Base-by-base conservation (phyloP, 2,888 invertebrate genomes). In the Euproctis similis region DNA sequence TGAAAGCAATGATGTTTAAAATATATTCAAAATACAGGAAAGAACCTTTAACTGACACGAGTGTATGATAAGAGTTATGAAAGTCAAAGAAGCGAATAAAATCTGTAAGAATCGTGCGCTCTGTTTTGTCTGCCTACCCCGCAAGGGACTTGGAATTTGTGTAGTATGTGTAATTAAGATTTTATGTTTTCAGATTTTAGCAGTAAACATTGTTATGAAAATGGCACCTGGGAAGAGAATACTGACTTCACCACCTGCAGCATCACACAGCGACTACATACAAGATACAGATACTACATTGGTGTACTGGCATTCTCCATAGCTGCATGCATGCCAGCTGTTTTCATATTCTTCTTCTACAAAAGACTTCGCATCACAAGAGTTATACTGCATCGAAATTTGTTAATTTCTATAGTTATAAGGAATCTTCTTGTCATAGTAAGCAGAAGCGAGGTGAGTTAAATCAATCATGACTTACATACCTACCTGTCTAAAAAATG, bases 161-260 rank as follows among this genome's bases (percentile, higher is more conserved):
- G n/a, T n/a, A n/a, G n/a, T n/a, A n/a, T n/a, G n/a, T n/a, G n/a
- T n/a, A n/a, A n/a, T n/a, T n/a, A n/a, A n/a, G n/a, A n/a, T n/a
- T n/a, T n/a, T n/a, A n/a, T n/a, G 5, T 24, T 45, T 53, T 2
- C 51, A 89, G 90, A 88, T 60, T 85, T 70, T 59, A 88, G 88
- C 46, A 71, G 63, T 35, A 90, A 89, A 53, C 49, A 72, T 31
- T 90, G 90, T 53, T 67, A 64, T 33, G 24, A 40, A 1, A 86
- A 88, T 44, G 82, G 75, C 0, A 78, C 77, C 0, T 90, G 90
- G 90, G 85, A 86, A 27, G 56, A 76, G 0, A 70, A 78, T 31
- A 89, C 90, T 0, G 84, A 90, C 47, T 90, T 89, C 59, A 62
- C 60, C 13, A 65, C 77, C 0, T 90, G 90, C 62, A 84, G 86